Evolutionary conservation across 1,140 invertebrate genomes (phyloP).

Genomic region (Trichonephila inaurata): DNA sequence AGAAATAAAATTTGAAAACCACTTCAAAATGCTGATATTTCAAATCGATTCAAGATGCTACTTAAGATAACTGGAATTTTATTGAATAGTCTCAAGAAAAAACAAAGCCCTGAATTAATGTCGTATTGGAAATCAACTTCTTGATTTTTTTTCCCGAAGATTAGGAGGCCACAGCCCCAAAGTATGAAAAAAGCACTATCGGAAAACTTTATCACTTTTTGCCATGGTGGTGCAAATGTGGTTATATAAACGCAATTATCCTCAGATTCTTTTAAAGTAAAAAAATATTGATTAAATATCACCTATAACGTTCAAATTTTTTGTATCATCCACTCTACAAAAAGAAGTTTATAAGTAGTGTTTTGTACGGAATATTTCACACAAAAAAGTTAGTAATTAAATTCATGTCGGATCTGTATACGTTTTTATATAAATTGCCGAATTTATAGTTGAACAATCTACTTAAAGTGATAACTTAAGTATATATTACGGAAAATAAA

Average conservation of each 20-base stretch:
- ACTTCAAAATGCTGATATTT: not conserved
- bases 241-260: not conserved
- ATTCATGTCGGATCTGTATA: too few species aligned
- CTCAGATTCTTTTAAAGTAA: not conserved
- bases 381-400: too few species aligned
- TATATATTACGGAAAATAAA: too few species aligned
- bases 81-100: not conserved
- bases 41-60: not conserved
- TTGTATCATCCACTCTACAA: too few species aligned
- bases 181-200: not conserved
- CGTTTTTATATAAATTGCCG: too few species aligned
- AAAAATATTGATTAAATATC: not conserved
- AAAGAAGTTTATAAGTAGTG: too few species aligned
- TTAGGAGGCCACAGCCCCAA: not conserved
- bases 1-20: too few species aligned
- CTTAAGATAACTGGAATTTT: not conserved
- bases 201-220: constrained; percentile 4
- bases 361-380: too few species aligned
- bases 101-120: not conserved
- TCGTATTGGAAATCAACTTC: not conserved
- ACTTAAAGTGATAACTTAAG: too few species aligned
- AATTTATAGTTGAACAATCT: too few species aligned
- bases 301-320: too few species aligned
- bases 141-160: not conserved
- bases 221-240: not conserved